Evolutionary conservation across 2,888 invertebrate species (phyloP).

Genomic region (Liposcelis brunnea): DNA sequence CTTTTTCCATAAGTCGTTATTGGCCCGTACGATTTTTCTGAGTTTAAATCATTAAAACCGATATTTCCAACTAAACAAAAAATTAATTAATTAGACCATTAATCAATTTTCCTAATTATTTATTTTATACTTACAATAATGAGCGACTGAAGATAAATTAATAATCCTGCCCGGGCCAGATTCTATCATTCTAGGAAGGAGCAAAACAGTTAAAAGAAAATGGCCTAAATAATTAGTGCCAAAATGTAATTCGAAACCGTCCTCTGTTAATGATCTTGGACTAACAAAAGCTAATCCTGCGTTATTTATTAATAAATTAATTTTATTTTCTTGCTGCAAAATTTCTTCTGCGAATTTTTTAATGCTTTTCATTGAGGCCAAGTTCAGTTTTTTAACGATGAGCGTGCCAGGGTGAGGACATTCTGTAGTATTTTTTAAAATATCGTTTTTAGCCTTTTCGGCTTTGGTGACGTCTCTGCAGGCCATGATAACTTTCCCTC

Average conservation of each 20-base stretch:
- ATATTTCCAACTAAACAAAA: no score
- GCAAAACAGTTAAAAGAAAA: conserved; percentile 39
- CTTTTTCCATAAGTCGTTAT: conserved; percentile 23
- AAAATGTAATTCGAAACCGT: conserved; percentile 48
- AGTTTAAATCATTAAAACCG: conserved; percentile 27
- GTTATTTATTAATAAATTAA: conserved; percentile 13
- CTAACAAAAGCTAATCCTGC: conserved; percentile 18
- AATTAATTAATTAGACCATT: no score
- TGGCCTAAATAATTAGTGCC: conserved; percentile 50
- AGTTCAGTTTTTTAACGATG: conserved; percentile 29
- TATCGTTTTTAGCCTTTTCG: conserved; percentile 32
- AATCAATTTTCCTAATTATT: no score
- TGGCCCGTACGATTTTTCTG: conserved; percentile 19
- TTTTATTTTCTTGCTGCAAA: conserved; percentile 15
- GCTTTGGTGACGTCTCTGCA: conserved; percentile 37
- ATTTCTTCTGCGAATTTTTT: conserved; percentile 26
- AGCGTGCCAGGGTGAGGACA: conserved; percentile 23
- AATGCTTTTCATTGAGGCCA: conserved; percentile 26
- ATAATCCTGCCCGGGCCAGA: conserved; percentile 41
- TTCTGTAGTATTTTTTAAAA: conserved; percentile 24
- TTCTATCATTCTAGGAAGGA: conserved; percentile 38
- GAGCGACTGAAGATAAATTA: conserved; percentile 39
- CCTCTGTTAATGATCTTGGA: conserved; percentile 38
- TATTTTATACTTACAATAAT: conserved; percentile 19
- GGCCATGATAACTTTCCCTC: conserved; percentile 39